phyloP scores from a whole-genome alignment of 2,888 invertebrate species.

The Calliscelio sp. region DNA sequence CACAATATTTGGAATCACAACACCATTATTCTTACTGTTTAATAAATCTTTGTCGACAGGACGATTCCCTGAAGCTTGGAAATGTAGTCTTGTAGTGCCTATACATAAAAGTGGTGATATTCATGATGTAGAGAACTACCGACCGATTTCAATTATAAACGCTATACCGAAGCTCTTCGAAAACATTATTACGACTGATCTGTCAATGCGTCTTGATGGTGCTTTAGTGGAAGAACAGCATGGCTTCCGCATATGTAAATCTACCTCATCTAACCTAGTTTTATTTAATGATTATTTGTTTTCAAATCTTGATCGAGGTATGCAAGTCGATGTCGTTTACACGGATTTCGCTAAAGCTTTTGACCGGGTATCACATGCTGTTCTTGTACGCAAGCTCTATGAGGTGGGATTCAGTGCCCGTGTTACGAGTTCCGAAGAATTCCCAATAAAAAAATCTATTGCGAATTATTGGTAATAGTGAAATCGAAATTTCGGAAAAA shows the following conservation, averaged over 20 bases:
- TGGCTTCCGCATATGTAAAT: background rate
- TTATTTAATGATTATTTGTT: background rate
- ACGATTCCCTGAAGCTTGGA: background rate
- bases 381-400: background rate
- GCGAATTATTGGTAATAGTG: too few species aligned
- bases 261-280: background rate
- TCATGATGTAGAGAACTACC: background rate
- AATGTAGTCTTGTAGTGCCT: background rate
- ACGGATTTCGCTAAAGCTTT: background rate
- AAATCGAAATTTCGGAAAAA: background rate
- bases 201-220: background rate
- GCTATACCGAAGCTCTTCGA: background rate
- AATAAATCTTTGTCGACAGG: background rate
- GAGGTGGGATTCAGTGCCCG: too few species aligned
- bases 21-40: background rate
- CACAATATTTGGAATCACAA: background rate
- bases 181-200: background rate
- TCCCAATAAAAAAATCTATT: too few species aligned
- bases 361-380: background rate
- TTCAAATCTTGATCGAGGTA: background rate
- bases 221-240: background rate
- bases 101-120: background rate
- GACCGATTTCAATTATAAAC: background rate
- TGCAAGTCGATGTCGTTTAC: background rate
- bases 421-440: too few species aligned